Evolutionary conservation across 1,140 invertebrate species (phyloP).

Genomic region (Tachypleus tridentatus): DNA sequence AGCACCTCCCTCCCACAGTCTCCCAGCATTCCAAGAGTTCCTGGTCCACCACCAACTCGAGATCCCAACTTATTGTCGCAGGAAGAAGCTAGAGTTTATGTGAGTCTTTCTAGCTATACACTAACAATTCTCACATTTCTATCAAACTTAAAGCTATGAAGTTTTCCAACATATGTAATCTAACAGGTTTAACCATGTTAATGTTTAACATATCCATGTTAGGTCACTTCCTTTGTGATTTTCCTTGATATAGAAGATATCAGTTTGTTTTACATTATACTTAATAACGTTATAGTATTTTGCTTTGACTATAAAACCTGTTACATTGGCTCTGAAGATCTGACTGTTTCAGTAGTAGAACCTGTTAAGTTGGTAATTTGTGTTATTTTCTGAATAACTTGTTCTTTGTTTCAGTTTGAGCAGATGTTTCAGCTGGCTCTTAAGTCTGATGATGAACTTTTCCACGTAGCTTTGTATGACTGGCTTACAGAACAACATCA

Average conservation of each 20-base stretch:
- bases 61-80: constrained; percentile 27
- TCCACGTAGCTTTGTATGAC: constrained; percentile 82
- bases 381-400: too few relatives aligned
- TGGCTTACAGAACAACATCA: constrained; percentile 77
- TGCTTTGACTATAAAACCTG: too few relatives aligned
- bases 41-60: constrained; percentile 34
- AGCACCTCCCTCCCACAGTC: constrained; percentile 38
- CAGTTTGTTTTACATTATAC: too few relatives aligned
- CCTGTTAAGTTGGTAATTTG: too few relatives aligned
- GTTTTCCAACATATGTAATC: too few relatives aligned
- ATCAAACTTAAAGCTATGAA: not conserved
- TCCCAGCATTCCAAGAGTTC: constrained; percentile 36
- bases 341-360: too few relatives aligned
- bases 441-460: constrained; percentile 60
- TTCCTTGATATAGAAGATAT: too few relatives aligned
- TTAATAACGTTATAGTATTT: not conserved
- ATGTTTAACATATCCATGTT: too few relatives aligned
- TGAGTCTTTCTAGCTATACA: constrained; percentile 2
- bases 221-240: too few relatives aligned
- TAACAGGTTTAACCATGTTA: too few relatives aligned
- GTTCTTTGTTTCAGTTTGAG: constrained; percentile 30
- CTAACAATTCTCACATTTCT: too few relatives aligned
- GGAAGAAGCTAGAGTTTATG: constrained; percentile 22
- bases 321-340: too few relatives aligned
- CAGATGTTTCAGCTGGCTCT: constrained; percentile 37